Evolutionary conservation across 2,888 invertebrate genomes (phyloP), one percentile per base, ranked within the genome.

Genomic region (Caenorhabditis parvicauda): DNA sequence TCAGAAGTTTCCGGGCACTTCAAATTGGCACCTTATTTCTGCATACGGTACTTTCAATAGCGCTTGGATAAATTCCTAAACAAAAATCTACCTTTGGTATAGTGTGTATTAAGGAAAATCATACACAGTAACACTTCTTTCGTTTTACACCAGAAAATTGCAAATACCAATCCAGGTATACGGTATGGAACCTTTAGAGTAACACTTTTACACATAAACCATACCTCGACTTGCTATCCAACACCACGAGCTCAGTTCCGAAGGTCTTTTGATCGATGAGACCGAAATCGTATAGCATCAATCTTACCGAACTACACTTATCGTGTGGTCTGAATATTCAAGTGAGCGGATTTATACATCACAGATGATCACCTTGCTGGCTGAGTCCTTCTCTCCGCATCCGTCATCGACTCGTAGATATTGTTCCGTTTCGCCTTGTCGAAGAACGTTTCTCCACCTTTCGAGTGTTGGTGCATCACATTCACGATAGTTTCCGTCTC

Each of bases 211-310:
- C 5, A 7, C 19, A 43, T 24, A 25, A 32, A 32, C 12, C 32
- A 12, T 19, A 68, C 68, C 65, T 70, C 47, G 62, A 84, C 1
- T 86, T 84, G 39, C 87, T 87, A 82, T 91, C 90, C 59, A 93
- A 83, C 9, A 68, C 54, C 5, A 75, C 59, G n/a, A 76, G 55
- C 14, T 64, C 69, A 21, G 72, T 70, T 65, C 85, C 86, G 35
- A 86, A 83, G 37, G 88, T 87, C 52, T 84, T 84, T 35, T 85
- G 77, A 6, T 85, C 84, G 19, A 96, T 84, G 77, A 94, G 89
- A 0, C 96, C 96, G 82, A 96, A 92, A 83, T 96, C 93, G 2
- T 94, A 92, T 19, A 98, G 85, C 82, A 98, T 92, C 25, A 96
- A 85, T 47, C 96, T 86, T 1, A 95, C 91, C 0, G 95, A 93